Evolutionary conservation across 2,113 vertebrate genomes (phyloP), one percentile per base, ranked within the genome.

Genomic region (Rhinolophus ferrumequinum): DNA sequence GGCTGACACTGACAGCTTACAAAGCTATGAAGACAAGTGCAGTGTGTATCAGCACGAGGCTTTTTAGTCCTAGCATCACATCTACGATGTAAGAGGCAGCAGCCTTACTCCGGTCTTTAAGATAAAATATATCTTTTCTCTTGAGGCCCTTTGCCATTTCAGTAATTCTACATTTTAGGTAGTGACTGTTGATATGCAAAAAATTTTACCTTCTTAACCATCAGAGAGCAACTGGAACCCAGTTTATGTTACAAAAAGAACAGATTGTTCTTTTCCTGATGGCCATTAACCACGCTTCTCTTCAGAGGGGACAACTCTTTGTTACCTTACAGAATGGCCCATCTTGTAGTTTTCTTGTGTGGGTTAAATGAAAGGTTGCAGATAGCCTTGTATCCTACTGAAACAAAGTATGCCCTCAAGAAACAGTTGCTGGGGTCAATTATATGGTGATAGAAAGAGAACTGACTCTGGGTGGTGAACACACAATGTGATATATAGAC

Each of bases 171-270:
- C 35, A 35, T 84, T 84, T 60, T 77, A 67, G 60, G 62, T 41
- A 2, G 3, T n/a, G 56, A 62, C 12, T 11, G 12, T 58, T 30
- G 44, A 70, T 30, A 44, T 30, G 69, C 6, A 85, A 54, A 86
- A 56, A 89, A 92, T 41, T 5, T 26, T 22, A 38, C 28, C 77
- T 82, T 44, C 7, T n/a, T 69, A 85, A 52, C 3, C 3, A 64
- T 0, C 26, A 44, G 12, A 91, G n/a, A 41, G 41, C 44, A 70
- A 16, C 47, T 66, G 79, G 21, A 8, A 69, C 3, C n/a, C 8
- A 50, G 21, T 62, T 96, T 67, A 38, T 90, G 60, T 66, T 80
- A 47, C 79, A 15, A 70, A 88, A 79, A 77, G 33, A 96, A 89
- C 26, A 7, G 24, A 62, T 52, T 33, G 22, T 70, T 92, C 28